A percentile compares a stretch with the other conserved stretches of the same genome.
Conservation (phyloP, 2,888 invertebrate species). For the Ophion obscuratus region DNA sequence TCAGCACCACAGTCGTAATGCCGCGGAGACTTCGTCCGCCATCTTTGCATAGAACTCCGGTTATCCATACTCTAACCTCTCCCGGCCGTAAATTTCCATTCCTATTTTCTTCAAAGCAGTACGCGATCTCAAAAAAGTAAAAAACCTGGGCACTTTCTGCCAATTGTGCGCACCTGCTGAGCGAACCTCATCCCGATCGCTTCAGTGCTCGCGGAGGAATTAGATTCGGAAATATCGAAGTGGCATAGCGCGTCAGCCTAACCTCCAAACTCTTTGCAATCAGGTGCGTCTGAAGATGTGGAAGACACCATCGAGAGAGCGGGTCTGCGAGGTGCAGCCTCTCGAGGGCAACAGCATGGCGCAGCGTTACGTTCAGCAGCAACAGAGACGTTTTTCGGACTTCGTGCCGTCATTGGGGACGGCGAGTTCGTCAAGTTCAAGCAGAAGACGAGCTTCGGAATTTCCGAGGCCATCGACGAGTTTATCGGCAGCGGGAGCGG, state of each 20-base stretch:
- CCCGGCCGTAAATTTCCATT: too few relatives aligned
- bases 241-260: not conserved
- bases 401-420: conserved; percentile 84
- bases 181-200: too few relatives aligned
- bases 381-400: conserved; percentile 89
- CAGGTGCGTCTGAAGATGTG: conserved; percentile 92
- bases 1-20: not conserved
- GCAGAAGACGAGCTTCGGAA: conserved; percentile 89
- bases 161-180: not conserved
- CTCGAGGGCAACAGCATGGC: conserved; percentile 88
- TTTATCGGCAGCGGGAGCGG: conserved; percentile 80
- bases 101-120: too few relatives aligned
- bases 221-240: too few relatives aligned
- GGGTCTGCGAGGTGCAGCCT: conserved; percentile 93
- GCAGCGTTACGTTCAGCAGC: conserved; percentile 81
- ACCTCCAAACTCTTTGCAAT: conserved; percentile 1
- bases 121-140: too few relatives aligned
- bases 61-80: too few relatives aligned
- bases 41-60: too few relatives aligned
- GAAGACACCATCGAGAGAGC: conserved; percentile 90
- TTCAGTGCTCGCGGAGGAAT: too few relatives aligned
- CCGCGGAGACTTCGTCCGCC: too few relatives aligned
- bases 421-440: conserved; percentile 53
- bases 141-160: too few relatives aligned
- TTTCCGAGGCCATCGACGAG: conserved; percentile 84